phyloP scores from a whole-genome alignment of 2,797 vertebrate genomes.

The Austrolebias charrua region DNA sequence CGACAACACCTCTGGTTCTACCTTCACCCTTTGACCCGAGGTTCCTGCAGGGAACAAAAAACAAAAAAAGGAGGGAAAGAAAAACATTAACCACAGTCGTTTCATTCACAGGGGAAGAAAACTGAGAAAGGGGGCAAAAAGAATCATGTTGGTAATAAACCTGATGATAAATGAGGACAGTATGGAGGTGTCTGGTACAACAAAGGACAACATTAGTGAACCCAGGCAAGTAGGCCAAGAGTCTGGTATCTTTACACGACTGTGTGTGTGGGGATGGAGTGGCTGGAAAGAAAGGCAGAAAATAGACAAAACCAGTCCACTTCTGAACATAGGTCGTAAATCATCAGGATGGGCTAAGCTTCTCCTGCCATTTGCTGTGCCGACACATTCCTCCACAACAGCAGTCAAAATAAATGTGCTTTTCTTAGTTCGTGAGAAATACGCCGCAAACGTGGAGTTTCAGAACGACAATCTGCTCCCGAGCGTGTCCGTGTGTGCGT shows the following conservation, averaged over 20 bases:
- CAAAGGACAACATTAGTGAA: constrained; percentile 66
- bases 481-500: constrained; percentile 33
- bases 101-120: constrained; percentile 20
- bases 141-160: constrained; percentile 38
- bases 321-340: constrained; percentile 66
- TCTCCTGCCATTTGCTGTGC: constrained; percentile 72
- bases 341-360: constrained; percentile 63
- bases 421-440: constrained; percentile 61
- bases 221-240: constrained; percentile 71
- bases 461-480: constrained; percentile 38
- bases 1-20: constrained; percentile 79
- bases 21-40: constrained; percentile 78
- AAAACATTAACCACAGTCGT: constrained; percentile 29
- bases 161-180: constrained; percentile 68
- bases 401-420: constrained; percentile 73
- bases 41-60: constrained; percentile 53
- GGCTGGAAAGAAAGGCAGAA: neutral
- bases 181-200: constrained; percentile 56
- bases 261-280: constrained; percentile 33
- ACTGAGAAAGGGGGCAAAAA: constrained; percentile 17
- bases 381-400: constrained; percentile 69
- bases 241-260: constrained; percentile 56
- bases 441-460: constrained; percentile 42
- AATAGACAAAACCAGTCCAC: constrained; percentile 46
- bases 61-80: constrained; percentile 12